Evolutionary conservation across 2,113 vertebrate genomes (phyloP).

Genomic region (Alexandromys fortis): DNA sequence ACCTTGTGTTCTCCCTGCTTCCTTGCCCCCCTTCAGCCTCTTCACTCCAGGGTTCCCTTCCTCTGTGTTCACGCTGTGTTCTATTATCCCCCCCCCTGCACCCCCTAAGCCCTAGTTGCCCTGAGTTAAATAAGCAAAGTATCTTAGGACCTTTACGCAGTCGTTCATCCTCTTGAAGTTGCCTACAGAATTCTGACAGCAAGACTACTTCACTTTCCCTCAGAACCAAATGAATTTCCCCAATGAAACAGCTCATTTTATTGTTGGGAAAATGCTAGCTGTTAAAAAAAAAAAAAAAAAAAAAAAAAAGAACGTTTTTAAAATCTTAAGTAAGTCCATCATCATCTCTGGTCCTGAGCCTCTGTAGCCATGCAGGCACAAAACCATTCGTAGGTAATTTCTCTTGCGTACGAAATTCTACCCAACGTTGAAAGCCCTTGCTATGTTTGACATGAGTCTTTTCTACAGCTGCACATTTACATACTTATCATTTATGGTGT

Average conservation of each 20-base stretch:
- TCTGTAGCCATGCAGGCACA: background rate
- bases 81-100: background rate
- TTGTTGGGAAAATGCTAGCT: background rate
- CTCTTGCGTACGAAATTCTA: background rate
- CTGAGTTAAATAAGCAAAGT: constrained; percentile 16
- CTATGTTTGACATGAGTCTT: background rate
- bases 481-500: background rate
- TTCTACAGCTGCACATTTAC: background rate
- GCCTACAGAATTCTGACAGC: background rate
- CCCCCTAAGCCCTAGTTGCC: background rate
- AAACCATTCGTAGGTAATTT: constrained; percentile 22
- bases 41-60: background rate
- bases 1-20: too few species aligned
- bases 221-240: background rate
- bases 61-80: too few species aligned
- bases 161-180: background rate
- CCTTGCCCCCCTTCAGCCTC: background rate
- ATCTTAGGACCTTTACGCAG: background rate
- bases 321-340: constrained; percentile 25
- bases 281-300: background rate
- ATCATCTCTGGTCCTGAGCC: background rate
- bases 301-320: background rate
- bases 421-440: constrained; percentile 2
- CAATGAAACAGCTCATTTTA: background rate
- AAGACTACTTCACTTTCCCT: background rate